A percentile compares a stretch with the other conserved stretches of the same genome.
Conservation (phyloP, 2,888 invertebrate species). For the Fabriciana adippe region DNA sequence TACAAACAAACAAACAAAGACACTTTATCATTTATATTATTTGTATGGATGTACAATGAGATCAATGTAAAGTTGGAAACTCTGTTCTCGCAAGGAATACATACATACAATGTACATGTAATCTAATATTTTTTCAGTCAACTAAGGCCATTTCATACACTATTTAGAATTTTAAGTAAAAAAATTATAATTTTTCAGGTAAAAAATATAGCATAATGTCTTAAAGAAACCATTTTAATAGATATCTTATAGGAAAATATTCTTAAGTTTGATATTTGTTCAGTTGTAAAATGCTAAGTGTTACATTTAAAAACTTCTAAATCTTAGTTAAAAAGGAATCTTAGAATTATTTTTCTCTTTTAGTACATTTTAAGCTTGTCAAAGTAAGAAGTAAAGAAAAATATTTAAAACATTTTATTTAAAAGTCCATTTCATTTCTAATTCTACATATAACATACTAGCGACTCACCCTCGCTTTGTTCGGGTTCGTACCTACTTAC, state of each 20-base stretch:
- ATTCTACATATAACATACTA: no score
- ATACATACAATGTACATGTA: no score
- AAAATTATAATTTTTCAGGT: neutral
- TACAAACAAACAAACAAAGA: no score
- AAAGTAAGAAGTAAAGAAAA: neutral
- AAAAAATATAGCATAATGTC: neutral
- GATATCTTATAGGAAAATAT: neutral
- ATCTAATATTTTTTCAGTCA: no score
- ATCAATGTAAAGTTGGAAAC: no score
- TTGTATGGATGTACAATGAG: no score
- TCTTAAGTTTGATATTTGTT: conserved; percentile 7
- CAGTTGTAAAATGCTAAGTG: conserved; percentile 2
- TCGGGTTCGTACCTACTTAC: no score
- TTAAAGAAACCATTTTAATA: neutral
- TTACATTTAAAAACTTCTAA: neutral
- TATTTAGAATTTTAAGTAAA: no score
- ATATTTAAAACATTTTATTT: neutral
- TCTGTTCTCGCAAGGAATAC: no score
- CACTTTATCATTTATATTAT: no score
- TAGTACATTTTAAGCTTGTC: conserved; percentile 2
- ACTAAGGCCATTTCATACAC: no score
- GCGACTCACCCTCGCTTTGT: no score
- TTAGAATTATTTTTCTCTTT: conserved; percentile 1
- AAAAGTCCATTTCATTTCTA: neutral
- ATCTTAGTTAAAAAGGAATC: neutral